These are phyloP conservation scores for Lycaon pictus DNA, from an alignment of 2,113 vertebrate genomes.

Conservation along the genomic window DNA sequence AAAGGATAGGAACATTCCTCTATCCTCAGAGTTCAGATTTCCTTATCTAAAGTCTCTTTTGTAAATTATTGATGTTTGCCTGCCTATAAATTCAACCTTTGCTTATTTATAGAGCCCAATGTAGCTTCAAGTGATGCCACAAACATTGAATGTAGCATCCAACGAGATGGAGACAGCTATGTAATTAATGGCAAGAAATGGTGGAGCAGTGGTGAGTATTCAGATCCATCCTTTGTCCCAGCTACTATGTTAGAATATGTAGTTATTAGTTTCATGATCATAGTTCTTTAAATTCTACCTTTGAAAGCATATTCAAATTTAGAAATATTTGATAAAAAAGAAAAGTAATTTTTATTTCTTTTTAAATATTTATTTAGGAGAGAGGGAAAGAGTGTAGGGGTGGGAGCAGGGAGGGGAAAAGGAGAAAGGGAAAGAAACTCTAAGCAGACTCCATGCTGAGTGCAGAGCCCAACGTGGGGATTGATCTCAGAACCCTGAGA, in stretches of 20 bases:
- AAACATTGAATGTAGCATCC: conserved; percentile 93
- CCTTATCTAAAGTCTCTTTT: neutral
- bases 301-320: conserved; percentile 39
- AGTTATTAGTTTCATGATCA: neutral
- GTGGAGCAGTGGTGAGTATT: conserved; percentile 96
- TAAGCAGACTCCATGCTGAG: neutral
- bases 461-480: neutral
- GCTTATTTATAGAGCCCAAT: conserved; percentile 90
- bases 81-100: conserved; percentile 27
- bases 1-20: neutral
- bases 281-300: conserved; percentile 12
- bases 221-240: neutral
- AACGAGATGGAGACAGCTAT: conserved; percentile 87
- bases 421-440: neutral
- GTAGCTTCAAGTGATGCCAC: conserved; percentile 97
- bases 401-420: neutral
- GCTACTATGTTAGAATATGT: neutral
- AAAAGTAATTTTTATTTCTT: neutral
- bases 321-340: neutral
- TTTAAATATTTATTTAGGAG: neutral
- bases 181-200: conserved; percentile 96
- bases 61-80: neutral
- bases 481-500: too few relatives aligned
- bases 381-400: neutral
- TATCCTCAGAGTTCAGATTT: neutral